Evolutionary conservation across 2,888 invertebrate genomes (phyloP).

Genomic region (Octonoba sinensis): DNA sequence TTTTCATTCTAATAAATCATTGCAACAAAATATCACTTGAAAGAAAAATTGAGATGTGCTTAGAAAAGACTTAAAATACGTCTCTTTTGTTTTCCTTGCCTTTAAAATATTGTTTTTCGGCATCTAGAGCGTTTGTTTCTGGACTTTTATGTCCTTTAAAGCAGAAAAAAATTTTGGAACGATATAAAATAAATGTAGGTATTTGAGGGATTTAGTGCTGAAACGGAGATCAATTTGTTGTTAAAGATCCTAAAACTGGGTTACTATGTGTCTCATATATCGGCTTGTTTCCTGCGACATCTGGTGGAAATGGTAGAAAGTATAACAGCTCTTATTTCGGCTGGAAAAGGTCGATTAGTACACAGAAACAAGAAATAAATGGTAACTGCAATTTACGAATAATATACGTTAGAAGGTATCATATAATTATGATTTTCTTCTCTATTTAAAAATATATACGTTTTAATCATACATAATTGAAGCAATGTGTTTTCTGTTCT

Average conservation of each 20-base stretch:
- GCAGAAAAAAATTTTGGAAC: slow-evolving; percentile 10
- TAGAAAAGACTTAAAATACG: background rate
- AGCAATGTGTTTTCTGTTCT: no score
- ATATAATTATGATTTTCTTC: no score
- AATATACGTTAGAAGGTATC: no score
- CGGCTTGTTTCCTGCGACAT: slow-evolving; percentile 30
- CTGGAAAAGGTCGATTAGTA: no score
- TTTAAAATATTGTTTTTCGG: background rate
- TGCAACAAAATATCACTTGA: no score
- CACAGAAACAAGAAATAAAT: no score
- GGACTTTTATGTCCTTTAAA: slow-evolving; percentile 38
- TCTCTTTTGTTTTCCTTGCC: background rate
- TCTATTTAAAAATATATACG: no score
- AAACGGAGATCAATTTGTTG: slow-evolving; percentile 51
- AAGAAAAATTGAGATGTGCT: no score
- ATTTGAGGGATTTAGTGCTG: slow-evolving; percentile 49
- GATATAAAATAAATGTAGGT: slow-evolving; percentile 24
- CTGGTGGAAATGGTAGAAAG: slow-evolving; percentile 19
- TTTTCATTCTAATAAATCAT: no score
- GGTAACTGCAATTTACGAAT: no score
- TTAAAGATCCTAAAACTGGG: slow-evolving; percentile 51
- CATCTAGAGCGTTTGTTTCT: background rate
- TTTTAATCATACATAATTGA: no score
- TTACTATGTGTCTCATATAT: slow-evolving; percentile 34
- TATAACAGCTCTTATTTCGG: no score